Evolutionary conservation across 2,113 vertebrate genomes (phyloP), one percentile per base, ranked within the genome.

Genomic region (Indicator maculatus): DNA sequence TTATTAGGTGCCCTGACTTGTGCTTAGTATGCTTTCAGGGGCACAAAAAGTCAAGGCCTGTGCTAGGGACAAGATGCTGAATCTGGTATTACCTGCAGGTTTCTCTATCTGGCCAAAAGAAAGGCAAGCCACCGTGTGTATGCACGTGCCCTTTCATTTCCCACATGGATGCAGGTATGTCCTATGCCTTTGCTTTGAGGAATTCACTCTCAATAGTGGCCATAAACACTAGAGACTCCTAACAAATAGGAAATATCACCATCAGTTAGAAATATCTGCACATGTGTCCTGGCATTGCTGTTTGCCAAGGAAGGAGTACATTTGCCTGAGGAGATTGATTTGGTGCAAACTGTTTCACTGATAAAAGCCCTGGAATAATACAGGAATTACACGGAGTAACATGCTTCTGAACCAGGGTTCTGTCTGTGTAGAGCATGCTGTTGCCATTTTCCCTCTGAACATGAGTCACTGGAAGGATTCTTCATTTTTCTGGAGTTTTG

Each of bases 131-230:
- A 41, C 53, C 11, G 2, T 33, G 41, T 9, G 8, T 3, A 2
- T 11, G 11, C 12, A 8, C 0, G 0, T n/a, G 24, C 38, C 30
- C 20, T 50, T 65, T 38, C 10, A 6, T 45, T 64, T 56, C 52
- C 24, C n/a, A 3, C 26, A 3, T 6, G 2, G 27, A 31, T 20
- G 30, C 2, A 27, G 18, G 20, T 9, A 8, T 0, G 0, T 36
- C 24, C 31, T 89, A 27, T 73, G 61, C 27, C 16, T 79, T 36
- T 27, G n/a, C 5, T 27, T 41, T 36, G 39, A 86, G 16, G 18
- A 66, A 59, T 58, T 70, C 0, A 1, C 67, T 47, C 39, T 91
- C 15, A 23, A 18, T 12, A 8, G 45, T 16, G 52, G 12, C 38
- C 47, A 8, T 8, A 47, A 86, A 53, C 20, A 6, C 12, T 9